Percentiles rank a stretch among this genome's conserved stretches.
These are phyloP conservation scores for Pseudomyrmex gracilis DNA, from an alignment of 1,140 invertebrate species.

Conservation along the genomic window DNA sequence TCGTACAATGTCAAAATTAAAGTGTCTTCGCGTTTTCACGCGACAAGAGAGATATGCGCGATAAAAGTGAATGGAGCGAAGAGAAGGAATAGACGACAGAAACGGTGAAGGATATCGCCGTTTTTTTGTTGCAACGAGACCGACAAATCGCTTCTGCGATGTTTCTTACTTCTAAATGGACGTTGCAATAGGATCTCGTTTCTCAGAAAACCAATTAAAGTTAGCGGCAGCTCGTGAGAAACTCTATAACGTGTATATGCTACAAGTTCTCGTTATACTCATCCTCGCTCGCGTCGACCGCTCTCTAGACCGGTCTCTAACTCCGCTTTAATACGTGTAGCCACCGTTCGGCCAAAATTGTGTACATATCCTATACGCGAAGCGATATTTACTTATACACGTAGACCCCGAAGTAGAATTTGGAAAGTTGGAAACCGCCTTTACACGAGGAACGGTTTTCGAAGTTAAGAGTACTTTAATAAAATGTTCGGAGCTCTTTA, in stretches of 20 bases:
- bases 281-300: conserved; percentile 1
- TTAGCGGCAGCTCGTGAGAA: conserved; percentile 54
- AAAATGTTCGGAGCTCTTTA: too few relatives aligned
- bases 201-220: conserved; percentile 63
- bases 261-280: conserved; percentile 45
- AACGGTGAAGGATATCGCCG: neutral
- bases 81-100: neutral
- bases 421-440: neutral
- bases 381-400: neutral
- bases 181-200: conserved; percentile 44
- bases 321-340: conserved; percentile 26
- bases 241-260: conserved; percentile 22
- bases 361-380: neutral
- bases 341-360: conserved; percentile 30
- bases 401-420: neutral
- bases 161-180: conserved; percentile 11
- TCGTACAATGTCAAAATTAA: too few relatives aligned
- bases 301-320: conserved; percentile 3
- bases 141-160: conserved; percentile 20
- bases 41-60: too few relatives aligned
- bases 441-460: neutral
- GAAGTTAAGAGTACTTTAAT: neutral
- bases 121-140: neutral
- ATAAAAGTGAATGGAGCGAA: too few relatives aligned
- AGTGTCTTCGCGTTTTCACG: too few relatives aligned